phyloP scores from a whole-genome alignment of 2,888 invertebrate species.

The Cantharis nigra region DNA sequence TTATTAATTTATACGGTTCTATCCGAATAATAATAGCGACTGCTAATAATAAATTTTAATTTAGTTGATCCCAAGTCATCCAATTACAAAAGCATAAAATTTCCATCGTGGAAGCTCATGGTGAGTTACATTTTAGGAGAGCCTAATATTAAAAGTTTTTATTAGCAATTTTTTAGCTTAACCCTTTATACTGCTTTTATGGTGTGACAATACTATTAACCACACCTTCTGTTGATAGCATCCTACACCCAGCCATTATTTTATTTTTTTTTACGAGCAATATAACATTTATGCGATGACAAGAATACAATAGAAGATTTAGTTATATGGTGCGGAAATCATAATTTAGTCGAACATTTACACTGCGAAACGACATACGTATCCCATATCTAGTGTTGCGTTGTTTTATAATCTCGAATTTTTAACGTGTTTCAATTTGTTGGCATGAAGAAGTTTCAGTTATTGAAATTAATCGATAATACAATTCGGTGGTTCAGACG shows the following conservation, averaged over 20 bases:
- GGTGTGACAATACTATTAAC: slow-evolving; percentile 8
- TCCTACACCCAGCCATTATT: slow-evolving; percentile 8
- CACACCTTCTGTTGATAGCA: slow-evolving; percentile 12
- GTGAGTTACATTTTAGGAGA: neutral
- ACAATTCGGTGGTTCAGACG: slow-evolving; percentile 12
- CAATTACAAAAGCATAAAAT: neutral
- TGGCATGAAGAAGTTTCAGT: neutral
- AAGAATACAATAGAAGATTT: slow-evolving; percentile 13
- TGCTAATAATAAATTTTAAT: neutral
- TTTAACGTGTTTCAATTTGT: neutral
- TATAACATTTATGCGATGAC: slow-evolving; percentile 12
- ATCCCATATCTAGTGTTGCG: neutral
- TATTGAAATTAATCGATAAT: slow-evolving; percentile 4
- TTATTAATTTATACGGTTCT: no score
- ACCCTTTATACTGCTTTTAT: neutral
- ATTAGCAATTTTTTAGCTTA: neutral
- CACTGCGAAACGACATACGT: neutral
- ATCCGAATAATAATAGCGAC: no score
- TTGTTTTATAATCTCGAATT: neutral
- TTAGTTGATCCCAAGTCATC: neutral
- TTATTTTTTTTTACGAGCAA: slow-evolving; percentile 19
- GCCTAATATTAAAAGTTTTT: neutral
- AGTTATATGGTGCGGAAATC: slow-evolving; percentile 17
- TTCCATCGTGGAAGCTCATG: neutral
- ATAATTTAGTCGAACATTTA: slow-evolving; percentile 5